Conservation (phyloP, 2,888 invertebrate species). For the Pocota personata region DNA sequence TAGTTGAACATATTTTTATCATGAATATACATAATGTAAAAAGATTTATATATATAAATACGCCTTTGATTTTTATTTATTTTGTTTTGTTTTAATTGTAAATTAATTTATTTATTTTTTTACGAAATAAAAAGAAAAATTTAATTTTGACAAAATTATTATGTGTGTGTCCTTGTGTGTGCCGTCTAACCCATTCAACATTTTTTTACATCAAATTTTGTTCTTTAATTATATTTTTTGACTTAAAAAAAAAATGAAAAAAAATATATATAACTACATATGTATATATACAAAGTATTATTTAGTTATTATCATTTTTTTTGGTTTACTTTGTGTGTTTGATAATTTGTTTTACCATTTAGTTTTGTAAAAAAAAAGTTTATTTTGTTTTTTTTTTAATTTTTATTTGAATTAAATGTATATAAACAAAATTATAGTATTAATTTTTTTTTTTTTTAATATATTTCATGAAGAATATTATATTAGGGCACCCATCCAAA, state of each 20-base stretch:
- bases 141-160: slow-evolving; percentile 74
- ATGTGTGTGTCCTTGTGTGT: slow-evolving; percentile 81
- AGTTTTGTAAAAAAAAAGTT: slow-evolving; percentile 1
- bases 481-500: slow-evolving; percentile 68
- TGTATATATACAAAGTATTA: slow-evolving; percentile 64
- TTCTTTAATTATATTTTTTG: slow-evolving; percentile 67
- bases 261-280: slow-evolving; percentile 61
- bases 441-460: slow-evolving; percentile 4
- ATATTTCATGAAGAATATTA: slow-evolving; percentile 32
- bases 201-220: slow-evolving; percentile 74
- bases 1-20: slow-evolving; percentile 32
- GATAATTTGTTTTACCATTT: slow-evolving; percentile 34
- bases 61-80: slow-evolving; percentile 47
- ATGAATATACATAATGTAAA: slow-evolving; percentile 72
- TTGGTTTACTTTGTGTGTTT: slow-evolving; percentile 54
- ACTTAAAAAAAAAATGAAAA: slow-evolving; percentile 28
- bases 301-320: slow-evolving; percentile 41
- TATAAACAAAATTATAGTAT: slow-evolving; percentile 48
- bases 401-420: slow-evolving; percentile 39
- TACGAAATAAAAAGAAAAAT: slow-evolving; percentile 40
- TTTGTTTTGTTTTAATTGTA: slow-evolving; percentile 28
- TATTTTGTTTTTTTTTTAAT: not conserved
- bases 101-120: slow-evolving; percentile 35
- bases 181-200: slow-evolving; percentile 79
- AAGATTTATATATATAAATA: slow-evolving; percentile 71